Evolutionary conservation across 2,888 invertebrate genomes (phyloP), one percentile per base, ranked within the genome.

Genomic region (Agriopis leucophaearia): DNA sequence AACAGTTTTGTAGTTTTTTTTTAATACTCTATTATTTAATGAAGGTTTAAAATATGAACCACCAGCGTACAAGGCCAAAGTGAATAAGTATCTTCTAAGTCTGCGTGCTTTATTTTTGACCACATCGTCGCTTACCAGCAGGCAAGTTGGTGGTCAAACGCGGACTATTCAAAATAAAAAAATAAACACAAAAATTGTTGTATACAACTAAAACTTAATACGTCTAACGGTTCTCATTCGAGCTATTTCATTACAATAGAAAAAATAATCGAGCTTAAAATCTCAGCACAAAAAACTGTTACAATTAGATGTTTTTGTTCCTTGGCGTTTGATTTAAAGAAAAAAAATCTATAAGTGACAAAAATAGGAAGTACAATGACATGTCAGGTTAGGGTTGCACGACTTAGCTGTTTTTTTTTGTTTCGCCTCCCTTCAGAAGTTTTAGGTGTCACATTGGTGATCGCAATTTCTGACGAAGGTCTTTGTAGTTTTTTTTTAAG

Each of bases 291-390:
- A 93, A 91, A 90, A 92, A 91, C 91, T 92, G 91, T 90, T 88
- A 94, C 94, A 93, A 94, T 94, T 93, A 94, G 87, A 92, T 67
- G 83, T 90, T 92, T 92, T 92, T 93, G 91, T 94, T 90, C 90
- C 84, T 85, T 83, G 74, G 74, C 81, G 80, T 81, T 83, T 82
- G 80, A 81, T 84, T 85, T 79, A 74, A 83, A 86, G 83, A 89
- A 89, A 90, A 90, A 89, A 86, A 81, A 80, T 78, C 81, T 87
- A 86, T 86, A 89, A 89, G 90, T 91, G 92, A 91, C 92, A 93
- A 88, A 89, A 89, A 88, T 89, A 87, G 85, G 85, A 83, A 85
- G 78, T 79, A 92, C 93, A 94, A 92, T 89, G 91, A 89, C 90
- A 90, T 84, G 89, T 92, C 91, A 89, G 86, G 87, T 90, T 88